Conservation (phyloP, 2,797 vertebrate species). For the Cottoperca gobio region DNA sequence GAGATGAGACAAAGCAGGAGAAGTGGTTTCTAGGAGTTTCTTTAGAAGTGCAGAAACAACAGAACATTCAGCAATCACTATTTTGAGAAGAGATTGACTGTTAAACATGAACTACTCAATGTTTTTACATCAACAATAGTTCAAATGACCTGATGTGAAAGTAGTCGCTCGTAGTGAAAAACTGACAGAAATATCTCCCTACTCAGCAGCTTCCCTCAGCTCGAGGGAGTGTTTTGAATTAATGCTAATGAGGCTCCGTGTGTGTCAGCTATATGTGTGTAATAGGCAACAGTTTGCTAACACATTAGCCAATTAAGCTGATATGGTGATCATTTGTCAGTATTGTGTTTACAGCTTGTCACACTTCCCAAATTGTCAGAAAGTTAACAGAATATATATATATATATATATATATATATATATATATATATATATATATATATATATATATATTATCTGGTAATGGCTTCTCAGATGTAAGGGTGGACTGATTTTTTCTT, state of each 20-base stretch:
- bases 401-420: too few species aligned
- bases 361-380: not conserved
- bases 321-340: conserved; percentile 12
- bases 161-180: not conserved
- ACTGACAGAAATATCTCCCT: not conserved
- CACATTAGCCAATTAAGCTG: not conserved
- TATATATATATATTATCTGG: too few species aligned
- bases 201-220: not conserved
- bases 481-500: not conserved
- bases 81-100: not conserved
- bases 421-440: too few species aligned
- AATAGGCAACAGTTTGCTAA: conserved; percentile 12
- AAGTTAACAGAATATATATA: too few species aligned
- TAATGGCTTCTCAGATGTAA: not conserved
- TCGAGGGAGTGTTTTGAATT: not conserved
- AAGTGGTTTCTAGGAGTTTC: not conserved
- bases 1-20: not conserved
- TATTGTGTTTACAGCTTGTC: conserved; percentile 16
- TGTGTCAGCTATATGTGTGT: not conserved
- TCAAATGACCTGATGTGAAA: not conserved
- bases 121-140: not conserved
- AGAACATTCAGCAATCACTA: not conserved
- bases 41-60: conserved; percentile 6
- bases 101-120: conserved; percentile 6
- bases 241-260: conserved; percentile 23